These are phyloP conservation scores for Todus mexicanus DNA, from an alignment of 2,797 vertebrate species.

Conservation along the genomic window DNA sequence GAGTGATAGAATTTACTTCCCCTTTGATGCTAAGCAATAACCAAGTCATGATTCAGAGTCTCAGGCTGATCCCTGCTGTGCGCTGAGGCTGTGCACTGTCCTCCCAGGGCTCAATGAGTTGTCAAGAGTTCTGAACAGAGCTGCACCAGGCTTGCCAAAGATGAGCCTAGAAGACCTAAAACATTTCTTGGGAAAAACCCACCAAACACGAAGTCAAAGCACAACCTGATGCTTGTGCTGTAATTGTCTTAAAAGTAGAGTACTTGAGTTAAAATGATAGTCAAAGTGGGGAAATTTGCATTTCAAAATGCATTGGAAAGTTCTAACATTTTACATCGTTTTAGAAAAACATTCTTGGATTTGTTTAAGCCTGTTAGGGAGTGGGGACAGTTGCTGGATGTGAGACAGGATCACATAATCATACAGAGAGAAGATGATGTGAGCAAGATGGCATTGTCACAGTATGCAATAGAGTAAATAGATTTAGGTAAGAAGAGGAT, in stretches of 20 bases:
- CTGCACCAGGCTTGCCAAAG: not conserved
- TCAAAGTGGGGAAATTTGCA: not conserved
- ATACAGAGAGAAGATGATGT: rapidly evolving
- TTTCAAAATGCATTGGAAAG: not conserved
- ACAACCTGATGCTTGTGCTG: not conserved
- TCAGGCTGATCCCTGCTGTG: not conserved
- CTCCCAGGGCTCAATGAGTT: not conserved
- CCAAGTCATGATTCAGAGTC: not conserved
- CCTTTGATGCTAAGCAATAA: not conserved
- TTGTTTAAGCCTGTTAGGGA: not conserved
- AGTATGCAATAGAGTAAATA: not conserved
- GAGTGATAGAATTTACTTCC: not conserved
- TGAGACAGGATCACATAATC: not conserved
- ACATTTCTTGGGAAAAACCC: not conserved
- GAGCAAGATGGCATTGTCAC: not conserved
- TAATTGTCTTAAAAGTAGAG: not conserved
- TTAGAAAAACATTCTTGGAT: not conserved
- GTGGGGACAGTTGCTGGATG: not conserved
- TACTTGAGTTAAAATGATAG: not conserved
- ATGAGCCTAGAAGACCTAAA: not conserved
- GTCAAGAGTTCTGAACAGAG: not conserved
- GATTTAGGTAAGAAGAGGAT: not conserved
- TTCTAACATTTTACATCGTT: not conserved
- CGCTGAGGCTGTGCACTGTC: rapidly evolving
- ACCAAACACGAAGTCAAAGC: not conserved